A percentile compares a stretch with the other conserved stretches of the same genome.
Evolutionary conservation across 2,113 vertebrate genomes (phyloP).

Genomic region (Hiodon tergisus): DNA sequence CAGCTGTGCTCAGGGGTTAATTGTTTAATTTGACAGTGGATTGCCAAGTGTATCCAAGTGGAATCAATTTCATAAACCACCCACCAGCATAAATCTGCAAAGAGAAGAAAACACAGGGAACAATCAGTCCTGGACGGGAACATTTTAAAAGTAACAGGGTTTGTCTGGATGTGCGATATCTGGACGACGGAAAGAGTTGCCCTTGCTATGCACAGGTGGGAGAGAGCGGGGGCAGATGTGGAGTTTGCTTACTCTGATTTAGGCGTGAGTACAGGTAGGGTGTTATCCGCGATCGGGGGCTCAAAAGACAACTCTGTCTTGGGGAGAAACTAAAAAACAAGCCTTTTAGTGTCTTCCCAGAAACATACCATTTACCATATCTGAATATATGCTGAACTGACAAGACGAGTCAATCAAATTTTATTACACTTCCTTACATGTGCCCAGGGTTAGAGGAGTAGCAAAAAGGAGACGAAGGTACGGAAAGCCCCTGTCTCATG

Average conservation of each 20-base stretch:
- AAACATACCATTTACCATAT: no score
- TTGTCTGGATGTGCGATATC: conserved; percentile 13
- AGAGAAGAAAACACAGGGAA: conserved; percentile 36
- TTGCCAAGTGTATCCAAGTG: background rate
- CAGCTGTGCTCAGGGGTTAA: background rate
- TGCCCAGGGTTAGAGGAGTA: background rate
- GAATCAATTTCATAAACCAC: background rate
- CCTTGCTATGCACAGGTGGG: no score
- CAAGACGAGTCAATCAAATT: no score
- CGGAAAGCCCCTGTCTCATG: background rate
- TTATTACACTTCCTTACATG: background rate
- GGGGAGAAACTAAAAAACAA: no score
- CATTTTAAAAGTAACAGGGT: conserved; percentile 29
- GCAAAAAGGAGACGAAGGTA: background rate
- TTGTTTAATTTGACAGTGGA: conserved; percentile 6
- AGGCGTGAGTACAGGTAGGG: no score
- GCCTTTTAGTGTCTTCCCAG: no score
- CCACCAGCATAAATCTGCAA: conserved; percentile 41
- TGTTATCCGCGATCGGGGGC: no score
- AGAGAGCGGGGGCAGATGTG: background rate
- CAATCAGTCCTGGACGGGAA: conserved; percentile 42
- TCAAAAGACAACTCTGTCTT: no score
- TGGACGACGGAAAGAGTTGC: background rate
- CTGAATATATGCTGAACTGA: no score
- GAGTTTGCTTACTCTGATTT: no score